These are phyloP conservation scores for Cydia fagiglandana DNA, from an alignment of 1,140 invertebrate species.

Conservation along the genomic window DNA sequence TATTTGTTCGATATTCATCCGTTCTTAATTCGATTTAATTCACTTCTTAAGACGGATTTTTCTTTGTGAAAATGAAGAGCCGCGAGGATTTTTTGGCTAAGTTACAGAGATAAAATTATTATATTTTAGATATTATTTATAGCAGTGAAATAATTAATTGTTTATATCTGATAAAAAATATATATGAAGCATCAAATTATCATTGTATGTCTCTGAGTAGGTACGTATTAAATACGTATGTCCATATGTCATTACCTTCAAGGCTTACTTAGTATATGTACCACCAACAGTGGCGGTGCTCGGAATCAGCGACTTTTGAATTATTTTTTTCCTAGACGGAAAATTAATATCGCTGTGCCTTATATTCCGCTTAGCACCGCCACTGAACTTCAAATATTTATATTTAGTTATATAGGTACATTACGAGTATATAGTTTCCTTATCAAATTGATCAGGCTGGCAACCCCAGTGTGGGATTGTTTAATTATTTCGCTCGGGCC, in stretches of 20 bases:
- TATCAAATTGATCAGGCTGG: conserved; percentile 59
- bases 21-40: conserved; percentile 30
- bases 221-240: no score
- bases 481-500: conserved; percentile 71
- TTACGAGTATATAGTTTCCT: conserved; percentile 43
- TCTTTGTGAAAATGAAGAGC: conserved; percentile 1
- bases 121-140: background rate
- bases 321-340: no score
- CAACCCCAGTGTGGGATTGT: conserved; percentile 62
- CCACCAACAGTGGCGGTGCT: no score
- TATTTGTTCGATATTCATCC: conserved; percentile 33
- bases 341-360: no score
- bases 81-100: background rate
- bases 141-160: background rate
- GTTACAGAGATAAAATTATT: background rate
- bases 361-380: no score
- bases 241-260: no score
- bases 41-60: conserved; percentile 15
- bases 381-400: background rate
- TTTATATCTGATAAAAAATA: no score
- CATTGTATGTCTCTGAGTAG: no score
- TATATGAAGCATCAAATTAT: no score
- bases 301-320: no score
- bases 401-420: background rate
- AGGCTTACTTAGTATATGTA: no score